Evolutionary conservation across 2,797 vertebrate species (phyloP).

Genomic region (Decapterus maruadsi): DNA sequence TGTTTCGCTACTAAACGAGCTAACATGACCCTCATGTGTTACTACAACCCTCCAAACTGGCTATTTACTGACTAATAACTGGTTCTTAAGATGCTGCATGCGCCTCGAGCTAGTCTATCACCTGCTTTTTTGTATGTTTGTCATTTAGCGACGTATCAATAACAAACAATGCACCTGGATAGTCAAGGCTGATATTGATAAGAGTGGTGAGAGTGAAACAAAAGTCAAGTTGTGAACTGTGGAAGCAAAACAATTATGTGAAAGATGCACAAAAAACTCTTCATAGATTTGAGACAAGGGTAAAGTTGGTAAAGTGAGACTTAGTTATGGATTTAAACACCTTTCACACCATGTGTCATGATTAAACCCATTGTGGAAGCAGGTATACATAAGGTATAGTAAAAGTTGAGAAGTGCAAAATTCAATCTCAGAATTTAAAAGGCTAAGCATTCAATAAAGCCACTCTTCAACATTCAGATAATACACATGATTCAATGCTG

Average conservation of each 20-base stretch:
- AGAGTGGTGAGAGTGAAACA: too few species aligned
- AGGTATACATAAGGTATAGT: background rate
- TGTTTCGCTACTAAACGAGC: background rate
- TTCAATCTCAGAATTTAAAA: background rate
- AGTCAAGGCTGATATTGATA: background rate
- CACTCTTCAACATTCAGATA: background rate
- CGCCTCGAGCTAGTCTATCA: background rate
- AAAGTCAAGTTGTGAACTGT: too few species aligned
- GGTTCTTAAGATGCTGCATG: background rate
- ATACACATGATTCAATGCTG: constrained; percentile 13
- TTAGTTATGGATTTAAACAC: background rate
- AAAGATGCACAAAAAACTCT: background rate
- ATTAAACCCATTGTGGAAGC: background rate
- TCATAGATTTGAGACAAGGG: background rate
- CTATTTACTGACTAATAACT: background rate
- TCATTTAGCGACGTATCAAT: too few species aligned
- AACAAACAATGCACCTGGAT: background rate
- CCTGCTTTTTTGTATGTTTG: background rate
- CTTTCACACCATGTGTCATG: background rate
- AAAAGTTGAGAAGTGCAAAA: background rate
- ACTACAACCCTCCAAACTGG: background rate
- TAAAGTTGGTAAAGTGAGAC: too few species aligned
- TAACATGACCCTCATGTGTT: background rate
- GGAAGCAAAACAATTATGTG: too few species aligned
- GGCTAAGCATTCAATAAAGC: background rate